These are phyloP conservation scores for Labroides dimidiatus DNA, from an alignment of 2,797 vertebrate genomes.

Conservation along the genomic window DNA sequence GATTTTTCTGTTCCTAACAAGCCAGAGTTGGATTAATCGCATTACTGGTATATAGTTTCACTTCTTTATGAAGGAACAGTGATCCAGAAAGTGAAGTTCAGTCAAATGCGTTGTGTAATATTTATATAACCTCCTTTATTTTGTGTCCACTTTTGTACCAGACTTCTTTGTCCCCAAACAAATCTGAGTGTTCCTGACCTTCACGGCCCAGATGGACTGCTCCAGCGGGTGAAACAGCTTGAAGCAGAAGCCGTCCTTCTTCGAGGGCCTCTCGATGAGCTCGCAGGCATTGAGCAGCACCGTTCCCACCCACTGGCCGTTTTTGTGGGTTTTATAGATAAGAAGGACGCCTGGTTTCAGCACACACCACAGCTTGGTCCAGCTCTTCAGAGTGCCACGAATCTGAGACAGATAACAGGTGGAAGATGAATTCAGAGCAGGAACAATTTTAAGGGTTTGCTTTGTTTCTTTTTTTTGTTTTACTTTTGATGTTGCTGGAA, in stretches of 20 bases:
- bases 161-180: too few species aligned
- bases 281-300: constrained; percentile 98
- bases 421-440: too few species aligned
- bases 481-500: too few species aligned
- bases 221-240: constrained; percentile 99
- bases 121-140: too few species aligned
- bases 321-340: constrained; percentile 98
- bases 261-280: constrained; percentile 98
- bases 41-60: too few species aligned
- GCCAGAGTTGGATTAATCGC: not conserved
- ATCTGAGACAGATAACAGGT: constrained; percentile 81
- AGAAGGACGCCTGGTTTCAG: constrained; percentile 97
- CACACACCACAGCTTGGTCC: constrained; percentile 99
- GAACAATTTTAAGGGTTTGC: too few species aligned
- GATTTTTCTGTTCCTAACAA: not conserved
- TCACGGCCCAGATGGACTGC: constrained; percentile 98
- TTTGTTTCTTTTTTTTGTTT: too few species aligned
- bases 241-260: constrained; percentile 99
- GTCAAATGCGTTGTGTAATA: too few species aligned
- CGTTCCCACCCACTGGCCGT: constrained; percentile 98
- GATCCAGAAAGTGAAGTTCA: too few species aligned
- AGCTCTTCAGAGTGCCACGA: constrained; percentile 97
- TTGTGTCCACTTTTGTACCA: too few species aligned
- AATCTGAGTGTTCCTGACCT: constrained; percentile 80
- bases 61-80: too few species aligned